Base-by-base conservation (phyloP, 2,888 invertebrate genomes). In the Drosophila stalkeri region DNA sequence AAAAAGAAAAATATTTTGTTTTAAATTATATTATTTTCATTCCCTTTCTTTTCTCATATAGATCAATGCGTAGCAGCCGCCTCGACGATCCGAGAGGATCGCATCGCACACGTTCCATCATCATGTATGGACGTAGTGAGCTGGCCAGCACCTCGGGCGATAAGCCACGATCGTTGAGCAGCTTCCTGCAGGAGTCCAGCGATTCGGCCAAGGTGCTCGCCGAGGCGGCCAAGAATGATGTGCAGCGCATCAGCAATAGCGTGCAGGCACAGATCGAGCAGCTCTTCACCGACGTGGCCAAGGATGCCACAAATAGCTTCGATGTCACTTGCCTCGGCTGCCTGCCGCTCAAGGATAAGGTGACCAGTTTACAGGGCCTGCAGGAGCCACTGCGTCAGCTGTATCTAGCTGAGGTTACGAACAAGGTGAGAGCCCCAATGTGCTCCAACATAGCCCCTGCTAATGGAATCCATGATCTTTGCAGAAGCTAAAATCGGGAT, bases 181-280 rank as follows among this genome's bases (percentile, higher is more conserved):
- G 91, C 68, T 90, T 92, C 56, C 84, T 91, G 56, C 91, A 91
- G 49, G 88, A 89, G 72, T 82, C 83, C 4, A 89, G 82, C 63
- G 90, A 88, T 41, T 76, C 86, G 18, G 80, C 84, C 52, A 89
- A 89, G 75, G 86, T 82, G 62, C 72, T 89, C 33, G 81, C 91
- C 62, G 86, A 89, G 67, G 86, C 85, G 77, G 88, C 92, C 64
- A 91, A 92, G 64, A 92, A 91, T 69, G 91, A 93, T 81, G 92
- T 91, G 18, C 89, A 91, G 37, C 88, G 92, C 61, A 94, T 94
- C 41, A 95, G 94, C 83, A 97, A 97, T 87, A 96, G 96, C 63
- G 97, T 97, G 3, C 97, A 98, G 92, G 97, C 96, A 18, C 95
- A 96, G 86, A 97, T 98, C 92, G 97, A 97, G 91, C 95, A 96